These are phyloP conservation scores for Tenthredo scrophulariae DNA, from an alignment of 2,888 invertebrate species.

Conservation along the genomic window DNA sequence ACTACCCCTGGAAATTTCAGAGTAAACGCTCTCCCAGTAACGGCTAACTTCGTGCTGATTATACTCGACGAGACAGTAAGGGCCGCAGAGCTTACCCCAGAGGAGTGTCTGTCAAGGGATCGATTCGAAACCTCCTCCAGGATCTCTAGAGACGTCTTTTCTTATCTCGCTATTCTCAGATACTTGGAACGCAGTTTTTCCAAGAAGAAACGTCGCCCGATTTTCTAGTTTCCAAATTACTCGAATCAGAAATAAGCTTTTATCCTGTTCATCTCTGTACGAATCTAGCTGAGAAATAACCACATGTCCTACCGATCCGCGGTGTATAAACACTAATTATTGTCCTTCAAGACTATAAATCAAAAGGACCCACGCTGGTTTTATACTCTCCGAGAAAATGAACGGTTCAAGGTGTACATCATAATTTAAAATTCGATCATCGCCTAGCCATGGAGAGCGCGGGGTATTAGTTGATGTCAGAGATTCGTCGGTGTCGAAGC, in stretches of 20 bases:
- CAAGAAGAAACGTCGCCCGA: neutral
- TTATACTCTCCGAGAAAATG: neutral
- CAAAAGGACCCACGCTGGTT: conserved; percentile 63
- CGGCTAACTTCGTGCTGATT: conserved; percentile 30
- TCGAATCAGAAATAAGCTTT: neutral
- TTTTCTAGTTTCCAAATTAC: neutral
- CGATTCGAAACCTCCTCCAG: conserved; percentile 7
- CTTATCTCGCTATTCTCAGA: neutral
- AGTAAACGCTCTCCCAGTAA: conserved; percentile 15
- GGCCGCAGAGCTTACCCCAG: neutral
- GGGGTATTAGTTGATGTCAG: neutral
- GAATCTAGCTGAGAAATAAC: conserved; percentile 72
- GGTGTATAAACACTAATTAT: conserved; percentile 70
- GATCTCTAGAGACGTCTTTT: neutral
- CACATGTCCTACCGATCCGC: conserved; percentile 64
- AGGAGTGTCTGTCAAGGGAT: neutral
- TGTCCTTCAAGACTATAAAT: conserved; percentile 70
- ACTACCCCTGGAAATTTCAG: neutral
- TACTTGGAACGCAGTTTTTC: neutral
- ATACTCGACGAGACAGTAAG: neutral
- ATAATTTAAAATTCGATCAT: conserved; percentile 21
- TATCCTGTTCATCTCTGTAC: conserved; percentile 62
- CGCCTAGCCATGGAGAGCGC: neutral
- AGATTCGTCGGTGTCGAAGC: neutral
- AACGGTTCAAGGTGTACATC: neutral